Conservation (phyloP, 2,888 invertebrate species). For the Pycnomerus fuliginosus region DNA sequence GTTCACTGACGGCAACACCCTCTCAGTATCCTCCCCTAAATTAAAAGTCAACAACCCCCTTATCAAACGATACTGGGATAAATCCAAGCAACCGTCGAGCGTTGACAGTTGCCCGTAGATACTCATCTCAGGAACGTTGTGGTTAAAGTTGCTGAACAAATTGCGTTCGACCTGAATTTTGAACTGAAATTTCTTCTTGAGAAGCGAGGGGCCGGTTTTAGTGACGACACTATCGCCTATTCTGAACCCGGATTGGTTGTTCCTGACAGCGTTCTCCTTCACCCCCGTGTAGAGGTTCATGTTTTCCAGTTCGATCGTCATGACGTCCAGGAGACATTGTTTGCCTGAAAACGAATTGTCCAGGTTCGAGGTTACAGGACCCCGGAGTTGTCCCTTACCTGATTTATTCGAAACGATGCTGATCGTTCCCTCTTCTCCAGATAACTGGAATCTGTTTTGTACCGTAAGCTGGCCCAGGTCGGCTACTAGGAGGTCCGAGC, state of each 20-base stretch:
- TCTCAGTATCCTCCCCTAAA: constrained; percentile 81
- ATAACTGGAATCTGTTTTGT: constrained; percentile 71
- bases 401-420: constrained; percentile 52
- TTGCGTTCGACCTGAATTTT: constrained; percentile 81
- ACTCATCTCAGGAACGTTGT: constrained; percentile 75
- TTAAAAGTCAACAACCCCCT: constrained; percentile 86
- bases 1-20: constrained; percentile 54
- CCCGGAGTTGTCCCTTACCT: constrained; percentile 17
- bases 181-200: constrained; percentile 81
- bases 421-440: constrained; percentile 59
- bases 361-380: neutral
- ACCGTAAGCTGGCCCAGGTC: constrained; percentile 78
- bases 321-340: constrained; percentile 71
- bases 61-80: constrained; percentile 83
- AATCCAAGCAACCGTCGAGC: constrained; percentile 77
- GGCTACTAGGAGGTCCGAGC: constrained; percentile 74
- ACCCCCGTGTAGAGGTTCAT: constrained; percentile 74
- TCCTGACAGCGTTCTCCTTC: constrained; percentile 34
- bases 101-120: constrained; percentile 84
- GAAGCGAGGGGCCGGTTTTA: constrained; percentile 65
- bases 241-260: constrained; percentile 33
- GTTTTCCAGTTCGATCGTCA: constrained; percentile 70
- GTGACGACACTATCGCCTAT: constrained; percentile 57
- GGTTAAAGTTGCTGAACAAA: constrained; percentile 59
- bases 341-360: constrained; percentile 19